phyloP scores from a whole-genome alignment of 37 sponge, comb jelly and placozoan genomes.

The Spongia lamella region DNA sequence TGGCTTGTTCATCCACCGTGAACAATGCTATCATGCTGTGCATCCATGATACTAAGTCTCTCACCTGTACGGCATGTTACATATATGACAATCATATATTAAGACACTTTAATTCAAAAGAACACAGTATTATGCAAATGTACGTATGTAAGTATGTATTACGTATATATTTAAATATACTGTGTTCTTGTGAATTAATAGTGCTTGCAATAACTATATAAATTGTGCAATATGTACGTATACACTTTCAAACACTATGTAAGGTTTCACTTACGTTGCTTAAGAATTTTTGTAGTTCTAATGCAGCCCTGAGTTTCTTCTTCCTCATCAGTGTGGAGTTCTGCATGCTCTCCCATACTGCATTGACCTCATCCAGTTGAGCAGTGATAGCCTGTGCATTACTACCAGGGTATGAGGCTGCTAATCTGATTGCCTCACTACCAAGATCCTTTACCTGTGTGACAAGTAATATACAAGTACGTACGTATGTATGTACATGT shows the following conservation, averaged over 20 bases:
- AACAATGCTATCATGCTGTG: slow-evolving; percentile 65
- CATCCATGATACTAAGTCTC: slow-evolving; percentile 83
- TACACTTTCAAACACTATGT: slow-evolving; percentile 5
- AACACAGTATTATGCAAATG: too few relatives aligned
- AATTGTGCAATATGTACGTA: not conserved
- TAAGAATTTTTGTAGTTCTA: slow-evolving; percentile 85
- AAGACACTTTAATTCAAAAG: too few relatives aligned
- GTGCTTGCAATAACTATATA: too few relatives aligned
- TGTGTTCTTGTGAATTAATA: too few relatives aligned
- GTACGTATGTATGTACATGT: too few relatives aligned
- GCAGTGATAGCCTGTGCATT: slow-evolving; percentile 59
- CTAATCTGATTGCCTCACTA: slow-evolving; percentile 68
- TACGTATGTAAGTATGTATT: not conserved
- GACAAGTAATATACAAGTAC: too few relatives aligned
- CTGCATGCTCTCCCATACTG: slow-evolving; percentile 81
- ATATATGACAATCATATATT: too few relatives aligned
- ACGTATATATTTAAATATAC: not conserved
- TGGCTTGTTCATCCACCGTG: slow-evolving; percentile 72
- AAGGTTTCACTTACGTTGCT: slow-evolving; percentile 65
- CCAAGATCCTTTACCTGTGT: slow-evolving; percentile 65
- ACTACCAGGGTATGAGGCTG: slow-evolving; percentile 74
- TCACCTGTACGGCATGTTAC: too few relatives aligned
- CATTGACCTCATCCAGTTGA: slow-evolving; percentile 63
- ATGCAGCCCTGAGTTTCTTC: slow-evolving; percentile 72
- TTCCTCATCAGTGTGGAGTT: slow-evolving; percentile 54